Evolutionary conservation across 1,140 invertebrate genomes (phyloP).

Genomic region (Drosophila sturtevanti): DNA sequence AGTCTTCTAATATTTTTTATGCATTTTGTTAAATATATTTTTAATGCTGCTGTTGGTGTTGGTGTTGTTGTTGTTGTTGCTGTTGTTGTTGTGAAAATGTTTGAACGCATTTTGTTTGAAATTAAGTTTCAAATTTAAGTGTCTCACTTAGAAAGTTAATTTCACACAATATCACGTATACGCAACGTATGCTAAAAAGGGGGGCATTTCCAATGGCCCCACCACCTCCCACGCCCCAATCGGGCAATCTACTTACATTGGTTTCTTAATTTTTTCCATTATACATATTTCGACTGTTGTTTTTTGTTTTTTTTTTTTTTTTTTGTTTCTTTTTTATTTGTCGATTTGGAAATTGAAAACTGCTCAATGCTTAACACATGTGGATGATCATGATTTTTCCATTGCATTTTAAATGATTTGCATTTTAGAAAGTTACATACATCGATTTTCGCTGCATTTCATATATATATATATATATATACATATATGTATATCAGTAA

Average conservation of each 20-base stretch:
- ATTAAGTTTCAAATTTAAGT: conserved; percentile 44
- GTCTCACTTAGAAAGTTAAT: conserved; percentile 63
- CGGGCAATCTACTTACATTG: conserved; percentile 20
- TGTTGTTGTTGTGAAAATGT: not conserved
- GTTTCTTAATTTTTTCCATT: conserved; percentile 37
- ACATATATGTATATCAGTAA: conserved; percentile 13
- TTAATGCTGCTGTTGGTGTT: not conserved
- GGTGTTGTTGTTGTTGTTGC: not conserved
- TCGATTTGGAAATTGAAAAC: conserved; percentile 60
- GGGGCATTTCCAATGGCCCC: conserved; percentile 28
- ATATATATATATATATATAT: conserved; percentile 21
- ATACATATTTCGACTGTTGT: too few species aligned
- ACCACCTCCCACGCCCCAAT: conserved; percentile 47
- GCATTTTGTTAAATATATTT: too few species aligned
- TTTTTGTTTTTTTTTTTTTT: not conserved
- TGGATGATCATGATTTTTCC: conserved; percentile 52
- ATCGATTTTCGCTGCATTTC: conserved; percentile 68
- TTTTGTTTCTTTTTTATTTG: not conserved
- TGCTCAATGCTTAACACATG: conserved; percentile 54
- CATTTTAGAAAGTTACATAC: conserved; percentile 79
- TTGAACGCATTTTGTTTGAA: not conserved
- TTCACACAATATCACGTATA: conserved; percentile 65
- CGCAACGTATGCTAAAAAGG: conserved; percentile 41
- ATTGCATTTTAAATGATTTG: conserved; percentile 65
- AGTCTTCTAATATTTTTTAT: too few species aligned